Conservation (phyloP, 2,888 invertebrate genomes). For the Cephus pulcher region DNA sequence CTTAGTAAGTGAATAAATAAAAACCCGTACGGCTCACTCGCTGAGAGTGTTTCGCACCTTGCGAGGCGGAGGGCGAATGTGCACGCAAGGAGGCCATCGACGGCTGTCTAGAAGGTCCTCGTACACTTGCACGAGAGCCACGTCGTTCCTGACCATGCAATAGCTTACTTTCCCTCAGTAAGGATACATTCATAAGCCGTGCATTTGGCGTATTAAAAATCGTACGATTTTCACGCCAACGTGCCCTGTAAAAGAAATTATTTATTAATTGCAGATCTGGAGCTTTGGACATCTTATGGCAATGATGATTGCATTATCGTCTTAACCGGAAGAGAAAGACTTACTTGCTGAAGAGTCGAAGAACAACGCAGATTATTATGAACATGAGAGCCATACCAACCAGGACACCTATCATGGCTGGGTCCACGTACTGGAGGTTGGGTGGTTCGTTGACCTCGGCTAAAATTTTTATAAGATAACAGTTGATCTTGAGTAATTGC, state of each 20-base stretch:
- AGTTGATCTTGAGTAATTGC: not conserved
- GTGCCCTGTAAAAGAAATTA: constrained; percentile 73
- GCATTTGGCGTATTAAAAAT: constrained; percentile 96
- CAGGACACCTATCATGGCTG: constrained; percentile 90
- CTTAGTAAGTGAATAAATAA: constrained; percentile 64
- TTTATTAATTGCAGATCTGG: not conserved
- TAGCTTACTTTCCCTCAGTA: constrained; percentile 84
- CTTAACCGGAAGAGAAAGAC: constrained; percentile 49
- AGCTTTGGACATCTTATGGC: not conserved
- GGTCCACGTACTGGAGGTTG: constrained; percentile 80
- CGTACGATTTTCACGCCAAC: constrained; percentile 91
- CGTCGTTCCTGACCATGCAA: constrained; percentile 82
- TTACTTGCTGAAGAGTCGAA: constrained; percentile 93
- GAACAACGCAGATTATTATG: constrained; percentile 91
- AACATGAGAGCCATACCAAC: constrained; percentile 95
- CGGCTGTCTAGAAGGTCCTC: constrained; percentile 85
- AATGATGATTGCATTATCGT: not conserved
- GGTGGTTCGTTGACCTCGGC: constrained; percentile 72
- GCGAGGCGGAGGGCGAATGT: constrained; percentile 78
- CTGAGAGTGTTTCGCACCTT: constrained; percentile 71
- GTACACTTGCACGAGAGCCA: constrained; percentile 82
- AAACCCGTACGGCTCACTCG: constrained; percentile 65
- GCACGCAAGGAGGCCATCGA: constrained; percentile 87
- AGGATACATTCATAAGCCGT: constrained; percentile 90
- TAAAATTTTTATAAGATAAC: constrained; percentile 46